Conservation (phyloP, 2,113 vertebrate genomes). For the Planiliza haematocheilus region DNA sequence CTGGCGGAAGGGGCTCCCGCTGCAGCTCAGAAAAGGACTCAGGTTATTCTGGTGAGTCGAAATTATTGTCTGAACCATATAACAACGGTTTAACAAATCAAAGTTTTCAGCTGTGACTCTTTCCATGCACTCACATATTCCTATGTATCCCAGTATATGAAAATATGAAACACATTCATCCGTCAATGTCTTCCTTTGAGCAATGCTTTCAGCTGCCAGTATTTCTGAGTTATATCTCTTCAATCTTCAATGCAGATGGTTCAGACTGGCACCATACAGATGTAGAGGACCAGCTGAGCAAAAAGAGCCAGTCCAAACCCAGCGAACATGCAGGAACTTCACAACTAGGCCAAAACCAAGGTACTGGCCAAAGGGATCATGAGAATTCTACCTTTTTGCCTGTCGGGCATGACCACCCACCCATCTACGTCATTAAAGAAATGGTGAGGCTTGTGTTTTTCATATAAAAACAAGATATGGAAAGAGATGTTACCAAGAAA, state of each 20-base stretch:
- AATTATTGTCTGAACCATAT: not conserved
- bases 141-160: not conserved
- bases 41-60: conserved; percentile 79
- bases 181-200: no score
- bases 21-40: conserved; percentile 83
- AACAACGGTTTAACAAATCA: not conserved
- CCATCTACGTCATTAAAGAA: conserved; percentile 73
- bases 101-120: not conserved
- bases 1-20: conserved; percentile 52
- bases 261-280: conserved; percentile 79
- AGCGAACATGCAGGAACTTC: not conserved
- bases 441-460: conserved; percentile 39
- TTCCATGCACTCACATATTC: not conserved
- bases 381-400: conserved; percentile 23
- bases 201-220: not conserved
- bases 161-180: no score
- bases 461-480: no score
- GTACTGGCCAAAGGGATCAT: conserved; percentile 1
- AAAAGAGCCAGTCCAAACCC: conserved; percentile 34
- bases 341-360: conserved; percentile 20
- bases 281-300: conserved; percentile 62
- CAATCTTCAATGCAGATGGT: conserved; percentile 57
- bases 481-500: no score
- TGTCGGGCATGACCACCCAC: conserved; percentile 18
- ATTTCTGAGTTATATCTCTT: not conserved